Percentiles rank a stretch among this genome's conserved stretches.
Evolutionary conservation across 2,888 invertebrate species (phyloP).

Genomic region (Napeogenes sylphis): DNA sequence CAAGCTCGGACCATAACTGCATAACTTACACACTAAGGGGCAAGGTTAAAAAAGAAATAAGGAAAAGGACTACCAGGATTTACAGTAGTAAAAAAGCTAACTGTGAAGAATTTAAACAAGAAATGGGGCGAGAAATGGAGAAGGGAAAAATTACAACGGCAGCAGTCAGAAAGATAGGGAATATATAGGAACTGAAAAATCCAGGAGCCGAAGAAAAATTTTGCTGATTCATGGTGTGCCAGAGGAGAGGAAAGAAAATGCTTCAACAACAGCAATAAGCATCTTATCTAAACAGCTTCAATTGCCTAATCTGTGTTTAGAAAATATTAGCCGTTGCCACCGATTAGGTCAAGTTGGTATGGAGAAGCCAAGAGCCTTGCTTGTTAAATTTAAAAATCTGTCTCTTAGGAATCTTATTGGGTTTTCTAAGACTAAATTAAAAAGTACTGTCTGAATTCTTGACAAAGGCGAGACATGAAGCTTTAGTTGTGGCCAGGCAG

Average conservation of each 20-base stretch:
- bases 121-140: too few relatives aligned
- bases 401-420: slow-evolving; percentile 6
- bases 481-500: slow-evolving; percentile 12
- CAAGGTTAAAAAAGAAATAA: too few relatives aligned
- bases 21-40: too few relatives aligned
- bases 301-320: not conserved
- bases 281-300: not conserved
- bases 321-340: slow-evolving; percentile 11
- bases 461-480: slow-evolving; percentile 10
- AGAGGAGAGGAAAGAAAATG: slow-evolving; percentile 16
- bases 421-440: slow-evolving; percentile 9
- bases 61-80: too few relatives aligned
- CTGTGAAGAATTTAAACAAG: too few relatives aligned
- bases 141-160: too few relatives aligned
- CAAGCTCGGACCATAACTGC: too few relatives aligned
- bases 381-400: slow-evolving; percentile 6
- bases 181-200: too few relatives aligned
- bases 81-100: too few relatives aligned
- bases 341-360: slow-evolving; percentile 5
- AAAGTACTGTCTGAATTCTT: slow-evolving; percentile 12
- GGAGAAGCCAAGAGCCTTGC: slow-evolving; percentile 9
- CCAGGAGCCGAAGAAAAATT: slow-evolving; percentile 6
- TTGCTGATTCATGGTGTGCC: slow-evolving; percentile 19
- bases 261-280: not conserved
- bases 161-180: too few relatives aligned